Evolutionary conservation across 2,888 invertebrate genomes (phyloP).

Genomic region (Eucera pruinosa): DNA sequence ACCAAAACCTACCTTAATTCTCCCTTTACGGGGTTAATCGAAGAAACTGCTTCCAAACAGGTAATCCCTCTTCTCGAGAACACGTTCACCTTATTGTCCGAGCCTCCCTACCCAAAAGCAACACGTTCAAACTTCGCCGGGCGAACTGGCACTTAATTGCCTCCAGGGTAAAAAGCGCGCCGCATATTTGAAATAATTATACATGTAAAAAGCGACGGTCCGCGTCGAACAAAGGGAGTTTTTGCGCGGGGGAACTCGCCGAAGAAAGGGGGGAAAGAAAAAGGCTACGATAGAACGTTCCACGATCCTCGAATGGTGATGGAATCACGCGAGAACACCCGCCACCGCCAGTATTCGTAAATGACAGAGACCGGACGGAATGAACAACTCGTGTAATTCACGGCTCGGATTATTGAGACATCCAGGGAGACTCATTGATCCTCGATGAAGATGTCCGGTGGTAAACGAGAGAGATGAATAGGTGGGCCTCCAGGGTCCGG

Average conservation of each 20-base stretch:
- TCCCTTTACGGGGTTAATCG: too few relatives aligned
- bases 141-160: constrained; percentile 22
- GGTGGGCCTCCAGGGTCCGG: constrained; percentile 44
- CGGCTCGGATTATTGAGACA: constrained; percentile 61
- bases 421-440: constrained; percentile 57
- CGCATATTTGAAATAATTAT: constrained; percentile 19
- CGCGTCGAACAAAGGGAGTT: constrained; percentile 26
- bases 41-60: neutral
- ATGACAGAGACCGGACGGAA: neutral
- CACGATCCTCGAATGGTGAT: neutral
- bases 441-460: constrained; percentile 66
- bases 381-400: constrained; percentile 48
- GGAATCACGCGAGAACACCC: constrained; percentile 43
- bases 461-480: constrained; percentile 68
- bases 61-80: neutral
- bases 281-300: neutral
- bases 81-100: neutral
- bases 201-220: constrained; percentile 21
- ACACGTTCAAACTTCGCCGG: neutral
- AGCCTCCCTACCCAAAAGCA: neutral
- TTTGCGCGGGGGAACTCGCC: neutral
- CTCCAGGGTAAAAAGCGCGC: constrained; percentile 1
- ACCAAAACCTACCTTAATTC: too few relatives aligned
- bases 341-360: neutral
- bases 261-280: neutral